Evolutionary conservation across 1,140 invertebrate species (phyloP).

Genomic region (Hyphantria cunea): DNA sequence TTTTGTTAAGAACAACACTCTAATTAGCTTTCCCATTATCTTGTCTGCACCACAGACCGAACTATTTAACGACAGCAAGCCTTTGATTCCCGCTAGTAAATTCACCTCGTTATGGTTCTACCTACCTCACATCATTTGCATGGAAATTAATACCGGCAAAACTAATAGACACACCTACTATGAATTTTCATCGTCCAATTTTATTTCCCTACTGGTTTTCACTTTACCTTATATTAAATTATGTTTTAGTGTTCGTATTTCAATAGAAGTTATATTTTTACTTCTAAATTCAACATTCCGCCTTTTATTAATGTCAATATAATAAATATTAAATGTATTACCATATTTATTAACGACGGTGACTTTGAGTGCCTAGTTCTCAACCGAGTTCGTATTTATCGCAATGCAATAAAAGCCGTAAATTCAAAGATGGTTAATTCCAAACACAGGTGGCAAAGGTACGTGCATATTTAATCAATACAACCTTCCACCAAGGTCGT

Average conservation of each 20-base stretch:
- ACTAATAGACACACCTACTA: constrained; percentile 31
- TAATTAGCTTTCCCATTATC: no score
- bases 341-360: no score
- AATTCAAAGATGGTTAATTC: no score
- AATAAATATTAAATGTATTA: no score
- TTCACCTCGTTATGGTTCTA: no score
- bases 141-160: constrained; percentile 65
- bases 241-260: not conserved
- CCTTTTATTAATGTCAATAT: not conserved
- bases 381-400: no score
- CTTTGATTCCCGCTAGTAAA: constrained; percentile 2
- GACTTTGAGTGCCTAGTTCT: no score
- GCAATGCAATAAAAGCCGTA: no score
- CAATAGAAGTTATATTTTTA: not conserved
- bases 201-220: constrained; percentile 5
- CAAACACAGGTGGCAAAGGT: no score
- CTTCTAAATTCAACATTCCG: not conserved
- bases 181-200: constrained; percentile 2
- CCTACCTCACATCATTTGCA: constrained; percentile 55
- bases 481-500: constrained; percentile 23
- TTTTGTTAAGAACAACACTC: no score
- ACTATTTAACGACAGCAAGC: no score
- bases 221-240: constrained; percentile 13
- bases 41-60: no score
- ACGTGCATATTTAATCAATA: constrained; percentile 19